Base-by-base conservation (phyloP, 2,888 invertebrate genomes). In the Microctonus brassicae region DNA sequence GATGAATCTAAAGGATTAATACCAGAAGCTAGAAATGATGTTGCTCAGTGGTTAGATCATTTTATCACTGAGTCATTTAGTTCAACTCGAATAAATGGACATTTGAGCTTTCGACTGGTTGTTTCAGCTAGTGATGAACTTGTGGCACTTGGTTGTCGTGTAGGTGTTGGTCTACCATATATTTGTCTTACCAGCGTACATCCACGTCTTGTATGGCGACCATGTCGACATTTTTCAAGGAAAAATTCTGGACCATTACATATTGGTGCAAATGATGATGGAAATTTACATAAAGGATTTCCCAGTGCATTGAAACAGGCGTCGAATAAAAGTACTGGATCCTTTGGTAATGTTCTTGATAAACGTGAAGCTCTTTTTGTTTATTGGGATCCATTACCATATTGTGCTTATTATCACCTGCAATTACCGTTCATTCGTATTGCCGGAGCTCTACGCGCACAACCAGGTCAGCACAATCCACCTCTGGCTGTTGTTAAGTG, bases 371-470 rank as follows among this genome's bases (percentile, higher is more conserved):
- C 94, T 0, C 88, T 95, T 0, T 95, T 95, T 82, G 91, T 93
- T 5, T 93, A 93, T 82, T 95, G 95, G 95, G 95, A 95, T 83
- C 95, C 95, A 5, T 84, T 95, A 79, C 95, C 95, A 0, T 95
- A 95, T 84, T 95, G 94, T 83, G 95, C 94, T 2, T 95, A 94
- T 84, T 95, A 95, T 87, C 94, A 94, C 84, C 91, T 95, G 79
- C 93, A 95, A 82, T 86, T 93, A 79, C 94, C 95, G 0, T 89
- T 93, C 76, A 89, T 90, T 77, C 81, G 83, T 0, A 75, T 85
- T 11, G 83, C 86, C 0, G 83, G 82, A 0, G 80, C 76, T 22
- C 81, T 86, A 42, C 81, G 83, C 39, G 80, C 81, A 6, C 81
- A 80, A 57, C 84, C 83, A 0, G 76, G 77, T 0, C 83, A 83